These are phyloP conservation scores for Girardia tigrina DNA, from an alignment of 2,888 invertebrate species.

Conservation along the genomic window DNA sequence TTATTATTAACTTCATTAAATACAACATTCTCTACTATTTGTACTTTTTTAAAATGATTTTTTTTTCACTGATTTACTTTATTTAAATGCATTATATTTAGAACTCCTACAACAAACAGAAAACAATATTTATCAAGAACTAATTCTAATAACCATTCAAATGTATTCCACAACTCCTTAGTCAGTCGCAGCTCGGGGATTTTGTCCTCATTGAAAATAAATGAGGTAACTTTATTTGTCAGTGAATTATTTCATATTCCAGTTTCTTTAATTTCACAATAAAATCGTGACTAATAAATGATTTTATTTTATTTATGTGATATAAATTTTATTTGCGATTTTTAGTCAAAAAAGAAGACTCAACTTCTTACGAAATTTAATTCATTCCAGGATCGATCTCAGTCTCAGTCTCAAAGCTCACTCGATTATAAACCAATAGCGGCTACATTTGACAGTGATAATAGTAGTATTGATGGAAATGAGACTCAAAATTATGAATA, in stretches of 20 bases:
- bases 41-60: too few relatives aligned
- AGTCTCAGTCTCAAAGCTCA: neutral
- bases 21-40: too few relatives aligned
- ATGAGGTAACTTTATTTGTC: neutral
- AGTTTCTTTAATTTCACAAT: neutral
- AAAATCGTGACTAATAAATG: neutral
- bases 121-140: neutral
- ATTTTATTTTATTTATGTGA: neutral
- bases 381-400: conserved; percentile 14
- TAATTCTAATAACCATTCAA: conserved; percentile 11
- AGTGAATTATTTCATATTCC: neutral
- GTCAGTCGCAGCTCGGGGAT: neutral
- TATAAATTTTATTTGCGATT: too few relatives aligned
- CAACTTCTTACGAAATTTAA: neutral
- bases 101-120: conserved; percentile 4
- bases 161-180: neutral
- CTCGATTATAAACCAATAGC: neutral
- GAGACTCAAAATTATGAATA: neutral
- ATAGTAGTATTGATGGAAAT: conserved; percentile 10
- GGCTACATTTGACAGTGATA: conserved; percentile 3
- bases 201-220: neutral
- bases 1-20: too few relatives aligned
- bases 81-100: too few relatives aligned
- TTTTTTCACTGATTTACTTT: too few relatives aligned
- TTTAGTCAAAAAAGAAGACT: neutral